Evolutionary conservation across 2,797 vertebrate genomes (phyloP).

Genomic region (Botia kubotai): DNA sequence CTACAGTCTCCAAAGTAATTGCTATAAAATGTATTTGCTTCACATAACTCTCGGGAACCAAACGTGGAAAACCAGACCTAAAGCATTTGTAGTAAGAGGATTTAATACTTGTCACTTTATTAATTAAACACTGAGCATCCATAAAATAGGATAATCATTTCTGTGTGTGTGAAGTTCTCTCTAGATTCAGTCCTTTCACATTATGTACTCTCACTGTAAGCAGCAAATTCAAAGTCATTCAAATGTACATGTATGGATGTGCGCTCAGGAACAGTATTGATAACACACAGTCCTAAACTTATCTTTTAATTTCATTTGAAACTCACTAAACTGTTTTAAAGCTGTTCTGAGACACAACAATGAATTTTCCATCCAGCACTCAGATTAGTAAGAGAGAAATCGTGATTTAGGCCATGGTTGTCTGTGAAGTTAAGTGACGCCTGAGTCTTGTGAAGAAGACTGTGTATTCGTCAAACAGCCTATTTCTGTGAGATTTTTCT

Average conservation of each 20-base stretch:
- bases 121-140: slow-evolving; percentile 22
- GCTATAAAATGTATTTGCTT: slow-evolving; percentile 46
- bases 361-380: slow-evolving; percentile 28
- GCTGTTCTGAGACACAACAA: slow-evolving; percentile 2
- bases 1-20: slow-evolving; percentile 57
- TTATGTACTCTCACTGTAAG: slow-evolving; percentile 26
- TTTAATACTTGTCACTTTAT: slow-evolving; percentile 41
- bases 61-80: slow-evolving; percentile 26
- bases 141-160: slow-evolving; percentile 26
- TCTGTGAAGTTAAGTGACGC: not conserved
- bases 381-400: slow-evolving; percentile 32
- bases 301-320: slow-evolving; percentile 37
- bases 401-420: slow-evolving; percentile 12
- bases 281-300: slow-evolving; percentile 20
- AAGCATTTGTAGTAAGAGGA: slow-evolving; percentile 8
- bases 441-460: slow-evolving; percentile 43
- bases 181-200: slow-evolving; percentile 12
- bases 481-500: slow-evolving; percentile 59
- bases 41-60: slow-evolving; percentile 32
- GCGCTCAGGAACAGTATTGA: not conserved
- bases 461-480: slow-evolving; percentile 64
- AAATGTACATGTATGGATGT: slow-evolving; percentile 16
- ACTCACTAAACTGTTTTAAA: slow-evolving; percentile 35
- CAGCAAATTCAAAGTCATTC: not conserved
- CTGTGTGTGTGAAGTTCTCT: not conserved